These are phyloP conservation scores for Enhydra lutris DNA, from an alignment of 2,113 vertebrate genomes.

Conservation along the genomic window DNA sequence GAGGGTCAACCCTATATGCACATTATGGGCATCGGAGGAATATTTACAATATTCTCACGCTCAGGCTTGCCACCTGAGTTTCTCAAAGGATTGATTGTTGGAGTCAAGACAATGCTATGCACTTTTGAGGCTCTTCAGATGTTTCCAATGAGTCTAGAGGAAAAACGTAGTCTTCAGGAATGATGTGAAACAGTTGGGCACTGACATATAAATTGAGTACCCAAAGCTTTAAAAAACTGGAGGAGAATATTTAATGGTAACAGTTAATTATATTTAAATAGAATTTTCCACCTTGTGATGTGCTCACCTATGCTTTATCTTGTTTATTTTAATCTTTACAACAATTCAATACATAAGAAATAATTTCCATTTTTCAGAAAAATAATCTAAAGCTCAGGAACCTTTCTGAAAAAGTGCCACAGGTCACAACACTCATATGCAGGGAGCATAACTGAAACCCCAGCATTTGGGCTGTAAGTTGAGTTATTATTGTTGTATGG, in stretches of 20 bases:
- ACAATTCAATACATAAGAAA: not conserved
- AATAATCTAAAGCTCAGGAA: not conserved
- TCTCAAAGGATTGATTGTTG: not conserved
- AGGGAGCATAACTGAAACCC: not conserved
- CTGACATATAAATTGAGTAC: not conserved
- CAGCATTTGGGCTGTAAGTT: not conserved
- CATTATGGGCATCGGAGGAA: not conserved
- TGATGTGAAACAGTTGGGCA: not conserved
- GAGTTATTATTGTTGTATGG: not conserved
- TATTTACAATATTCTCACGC: not conserved
- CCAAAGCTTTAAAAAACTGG: not conserved
- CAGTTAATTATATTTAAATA: not conserved
- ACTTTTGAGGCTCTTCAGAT: not conserved
- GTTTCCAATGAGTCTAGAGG: not conserved
- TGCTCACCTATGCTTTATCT: not conserved
- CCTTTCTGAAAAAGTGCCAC: not conserved
- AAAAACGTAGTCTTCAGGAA: not conserved
- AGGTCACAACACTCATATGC: not conserved
- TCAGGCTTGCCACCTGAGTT: not conserved
- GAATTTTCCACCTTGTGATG: not conserved
- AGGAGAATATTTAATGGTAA: not conserved
- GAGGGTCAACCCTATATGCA: fast-evolving
- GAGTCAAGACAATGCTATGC: not conserved
- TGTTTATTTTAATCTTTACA: not conserved
- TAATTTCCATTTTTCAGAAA: not conserved